Evolutionary conservation across 2,797 vertebrate species (phyloP).

Genomic region (Babyrousa celebensis): DNA sequence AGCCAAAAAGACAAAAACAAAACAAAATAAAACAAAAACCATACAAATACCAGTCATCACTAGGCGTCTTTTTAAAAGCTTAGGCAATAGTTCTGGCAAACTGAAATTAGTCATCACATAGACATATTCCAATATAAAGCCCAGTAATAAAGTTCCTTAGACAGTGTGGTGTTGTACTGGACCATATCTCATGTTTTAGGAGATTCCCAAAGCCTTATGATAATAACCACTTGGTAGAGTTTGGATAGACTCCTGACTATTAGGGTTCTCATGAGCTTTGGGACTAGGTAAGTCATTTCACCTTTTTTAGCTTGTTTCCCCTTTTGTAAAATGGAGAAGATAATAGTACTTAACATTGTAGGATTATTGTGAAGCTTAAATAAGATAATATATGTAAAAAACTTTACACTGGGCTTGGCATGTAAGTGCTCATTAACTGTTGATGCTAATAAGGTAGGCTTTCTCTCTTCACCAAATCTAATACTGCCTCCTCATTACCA

Average conservation of each 20-base stretch:
- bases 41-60: background rate
- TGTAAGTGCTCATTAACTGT: constrained; percentile 2
- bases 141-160: constrained; percentile 49
- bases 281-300: constrained; percentile 53
- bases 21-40: too few species aligned
- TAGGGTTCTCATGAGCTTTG: constrained; percentile 39
- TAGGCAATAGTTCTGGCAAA: constrained; percentile 59
- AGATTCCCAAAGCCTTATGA: constrained; percentile 37
- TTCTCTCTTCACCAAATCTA: constrained; percentile 52
- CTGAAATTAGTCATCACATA: constrained; percentile 40
- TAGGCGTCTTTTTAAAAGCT: constrained; percentile 55
- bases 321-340: constrained; percentile 46
- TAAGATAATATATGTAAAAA: constrained; percentile 53
- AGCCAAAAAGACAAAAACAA: too few species aligned
- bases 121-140: background rate
- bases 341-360: constrained; percentile 21
- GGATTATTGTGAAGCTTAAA: constrained; percentile 47
- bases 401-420: constrained; percentile 30
- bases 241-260: constrained; percentile 9
- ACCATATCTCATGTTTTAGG: constrained; percentile 43
- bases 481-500: constrained; percentile 11
- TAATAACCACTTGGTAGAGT: constrained; percentile 54
- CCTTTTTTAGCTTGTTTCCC: constrained; percentile 40
- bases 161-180: background rate
- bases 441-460: constrained; percentile 6